Evolutionary conservation across 2,113 vertebrate species (phyloP).

Genomic region (Oryzias melastigma): DNA sequence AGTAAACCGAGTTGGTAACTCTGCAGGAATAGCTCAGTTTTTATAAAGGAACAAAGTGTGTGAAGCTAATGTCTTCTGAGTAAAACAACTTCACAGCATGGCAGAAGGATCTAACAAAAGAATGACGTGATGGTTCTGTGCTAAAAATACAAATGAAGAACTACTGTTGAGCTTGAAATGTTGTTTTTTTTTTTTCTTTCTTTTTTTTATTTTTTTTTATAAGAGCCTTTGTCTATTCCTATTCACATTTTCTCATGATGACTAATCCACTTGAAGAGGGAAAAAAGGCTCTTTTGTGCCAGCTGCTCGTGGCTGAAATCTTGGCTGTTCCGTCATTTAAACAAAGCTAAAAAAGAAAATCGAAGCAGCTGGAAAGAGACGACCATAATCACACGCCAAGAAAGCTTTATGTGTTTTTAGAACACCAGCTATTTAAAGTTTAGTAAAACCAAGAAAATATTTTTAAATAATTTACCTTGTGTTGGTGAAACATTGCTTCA

Average conservation of each 20-base stretch:
- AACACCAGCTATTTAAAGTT: neutral
- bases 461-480: slow-evolving; percentile 7
- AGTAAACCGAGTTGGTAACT: no score
- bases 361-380: slow-evolving; percentile 15
- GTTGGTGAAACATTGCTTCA: neutral
- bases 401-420: neutral
- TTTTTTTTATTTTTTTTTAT: no score
- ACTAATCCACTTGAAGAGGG: slow-evolving; percentile 21
- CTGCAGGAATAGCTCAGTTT: no score
- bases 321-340: slow-evolving; percentile 17
- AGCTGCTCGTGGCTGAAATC: slow-evolving; percentile 19
- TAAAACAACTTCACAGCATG: no score
- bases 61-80: no score
- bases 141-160: no score
- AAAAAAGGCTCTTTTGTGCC: slow-evolving; percentile 25
- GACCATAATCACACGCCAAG: slow-evolving; percentile 4
- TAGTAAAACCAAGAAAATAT: neutral
- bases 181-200: no score
- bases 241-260: slow-evolving; percentile 11
- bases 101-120: no score
- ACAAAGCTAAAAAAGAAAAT: slow-evolving; percentile 23
- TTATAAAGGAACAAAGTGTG: no score
- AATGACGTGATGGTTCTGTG: no score
- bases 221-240: neutral
- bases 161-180: no score